Evolutionary conservation across 2,113 vertebrate species (phyloP).

Genomic region (Vireo altiloquus): DNA sequence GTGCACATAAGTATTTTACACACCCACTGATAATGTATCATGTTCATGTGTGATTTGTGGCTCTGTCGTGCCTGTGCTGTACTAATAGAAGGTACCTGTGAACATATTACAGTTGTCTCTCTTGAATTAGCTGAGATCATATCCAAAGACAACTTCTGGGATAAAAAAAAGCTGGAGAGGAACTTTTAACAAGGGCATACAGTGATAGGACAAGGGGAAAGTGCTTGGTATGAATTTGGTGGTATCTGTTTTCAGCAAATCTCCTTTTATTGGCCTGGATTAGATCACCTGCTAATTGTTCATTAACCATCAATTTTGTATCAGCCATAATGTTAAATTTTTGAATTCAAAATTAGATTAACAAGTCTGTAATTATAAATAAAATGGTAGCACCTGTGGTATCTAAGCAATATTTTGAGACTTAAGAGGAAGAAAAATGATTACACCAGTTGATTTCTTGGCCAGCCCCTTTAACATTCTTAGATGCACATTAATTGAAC

Average conservation of each 20-base stretch:
- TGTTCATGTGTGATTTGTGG: fast-evolving
- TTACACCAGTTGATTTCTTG: background rate
- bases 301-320: background rate
- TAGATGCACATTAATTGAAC: background rate
- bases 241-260: background rate
- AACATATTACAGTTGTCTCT: background rate
- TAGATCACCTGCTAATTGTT: background rate
- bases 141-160: background rate
- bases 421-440: background rate
- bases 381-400: background rate
- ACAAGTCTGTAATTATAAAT: fast-evolving
- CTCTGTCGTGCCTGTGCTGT: background rate
- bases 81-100: background rate
- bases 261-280: background rate
- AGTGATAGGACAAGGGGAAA: background rate
- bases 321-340: background rate
- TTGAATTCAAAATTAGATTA: background rate
- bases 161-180: background rate
- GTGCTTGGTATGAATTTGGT: background rate
- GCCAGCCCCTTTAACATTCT: background rate
- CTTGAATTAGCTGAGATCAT: background rate
- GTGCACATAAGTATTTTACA: fast-evolving
- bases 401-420: background rate
- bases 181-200: background rate
- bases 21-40: background rate